These are phyloP conservation scores for Pteruthius melanotis DNA, from an alignment of 2,113 vertebrate species.

Conservation along the genomic window DNA sequence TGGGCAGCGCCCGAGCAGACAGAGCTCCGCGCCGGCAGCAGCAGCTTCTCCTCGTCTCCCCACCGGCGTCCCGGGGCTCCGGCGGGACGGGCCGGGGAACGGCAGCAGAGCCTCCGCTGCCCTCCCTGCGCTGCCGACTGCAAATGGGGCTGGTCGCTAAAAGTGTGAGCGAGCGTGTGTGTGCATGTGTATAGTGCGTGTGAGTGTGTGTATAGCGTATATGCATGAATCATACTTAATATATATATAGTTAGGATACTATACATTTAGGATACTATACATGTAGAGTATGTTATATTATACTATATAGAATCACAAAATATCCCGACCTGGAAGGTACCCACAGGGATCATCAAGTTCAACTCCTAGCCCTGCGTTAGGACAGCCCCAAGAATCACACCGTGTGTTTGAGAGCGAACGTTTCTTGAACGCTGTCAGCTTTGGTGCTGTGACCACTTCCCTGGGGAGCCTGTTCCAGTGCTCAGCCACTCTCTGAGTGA, in stretches of 20 bases:
- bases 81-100: accelerated
- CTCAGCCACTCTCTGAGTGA: background rate
- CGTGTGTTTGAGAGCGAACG: background rate
- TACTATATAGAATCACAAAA: background rate
- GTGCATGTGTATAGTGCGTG: no score
- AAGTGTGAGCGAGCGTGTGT: background rate
- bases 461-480: background rate
- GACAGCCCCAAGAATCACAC: background rate
- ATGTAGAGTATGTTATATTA: background rate
- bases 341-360: background rate
- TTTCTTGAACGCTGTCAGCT: background rate
- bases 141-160: background rate
- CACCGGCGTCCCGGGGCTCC: background rate
- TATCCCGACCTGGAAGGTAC: background rate
- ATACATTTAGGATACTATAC: background rate
- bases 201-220: background rate
- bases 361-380: background rate
- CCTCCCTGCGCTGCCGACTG: background rate
- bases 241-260: background rate
- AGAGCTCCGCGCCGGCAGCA: accelerated
- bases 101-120: background rate
- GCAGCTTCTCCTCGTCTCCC: background rate
- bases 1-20: accelerated
- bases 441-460: background rate
- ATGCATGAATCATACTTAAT: accelerated